Evolutionary conservation across 2,888 invertebrate genomes (phyloP), one percentile per base, ranked within the genome.

Genomic region (Agriopis aurantiaria): DNA sequence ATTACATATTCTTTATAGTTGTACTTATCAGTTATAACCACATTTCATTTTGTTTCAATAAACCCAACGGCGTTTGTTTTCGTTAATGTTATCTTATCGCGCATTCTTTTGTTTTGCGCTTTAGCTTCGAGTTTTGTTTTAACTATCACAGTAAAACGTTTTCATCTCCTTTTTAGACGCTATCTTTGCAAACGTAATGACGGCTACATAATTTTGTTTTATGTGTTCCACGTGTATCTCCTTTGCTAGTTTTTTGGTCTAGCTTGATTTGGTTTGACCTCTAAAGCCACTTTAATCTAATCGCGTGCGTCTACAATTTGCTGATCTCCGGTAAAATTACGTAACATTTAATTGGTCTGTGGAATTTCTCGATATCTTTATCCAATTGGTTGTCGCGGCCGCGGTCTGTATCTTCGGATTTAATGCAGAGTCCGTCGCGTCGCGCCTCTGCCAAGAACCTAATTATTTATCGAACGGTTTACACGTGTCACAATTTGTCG

Each of bases 21-120:
- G 17, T 23, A 23, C 17, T 23, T 23, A 46, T 59, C 49, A 68
- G 57, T 48, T 53, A 56, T 69, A 76, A 64, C 33, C 59, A 59
- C 56, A 59, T 66, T 45, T 69, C 55, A 63, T 62, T 68, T 72
- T 71, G 57, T 73, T 74, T 66, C 76, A 76, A 77, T 74, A 64
- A 76, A 78, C 77, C 69, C 75, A 65, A 76, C 71, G 74, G 72
- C 80, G 77, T 82, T 83, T 81, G 81, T 82, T 84, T 84, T 82
- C 79, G 78, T 79, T 76, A 72, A 74, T 71, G 75, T 76, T 82
- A 82, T 82, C 82, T 85, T 84, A 86, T 85, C 85, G 75, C 66
- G 63, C 76, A 75, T 82, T 82, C 81, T 84, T 86, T 85, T 85
- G 84, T 84, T 83, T 81, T 78, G 78, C 77, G 80, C 76, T 77